Conservation (phyloP, 1,140 invertebrate genomes). For the Acromyrmex echinatior region DNA sequence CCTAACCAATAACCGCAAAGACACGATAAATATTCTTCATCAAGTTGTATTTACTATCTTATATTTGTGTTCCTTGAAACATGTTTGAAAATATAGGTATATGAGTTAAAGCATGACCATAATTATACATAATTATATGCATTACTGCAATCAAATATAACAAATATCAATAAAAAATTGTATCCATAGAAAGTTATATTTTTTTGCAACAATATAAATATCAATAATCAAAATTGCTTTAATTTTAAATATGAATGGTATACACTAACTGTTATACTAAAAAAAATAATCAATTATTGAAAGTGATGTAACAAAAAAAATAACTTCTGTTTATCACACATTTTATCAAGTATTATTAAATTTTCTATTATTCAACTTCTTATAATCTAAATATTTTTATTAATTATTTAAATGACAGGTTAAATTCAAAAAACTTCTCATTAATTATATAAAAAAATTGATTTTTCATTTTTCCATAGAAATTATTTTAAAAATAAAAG, state of each 20-base stretch:
- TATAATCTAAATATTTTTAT: not conserved
- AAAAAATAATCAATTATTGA: not conserved
- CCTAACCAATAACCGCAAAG: conserved; percentile 30
- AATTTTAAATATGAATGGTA: not conserved
- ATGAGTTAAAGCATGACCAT: not conserved
- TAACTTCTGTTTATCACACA: not conserved
- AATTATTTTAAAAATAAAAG: not conserved
- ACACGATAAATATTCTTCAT: conserved; percentile 5
- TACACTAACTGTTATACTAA: too few relatives aligned
- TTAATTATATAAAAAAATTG: not conserved
- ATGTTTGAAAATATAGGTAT: not conserved
- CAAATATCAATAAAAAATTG: not conserved
- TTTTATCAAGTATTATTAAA: not conserved
- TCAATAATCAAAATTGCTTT: not conserved
- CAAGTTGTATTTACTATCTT: conserved; percentile 13
- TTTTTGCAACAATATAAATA: not conserved
- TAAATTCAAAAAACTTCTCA: not conserved
- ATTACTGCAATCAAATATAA: not conserved
- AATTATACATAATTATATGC: not conserved
- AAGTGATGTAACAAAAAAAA: not conserved
- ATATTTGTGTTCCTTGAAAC: conserved; percentile 10
- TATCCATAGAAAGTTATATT: not conserved
- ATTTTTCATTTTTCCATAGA: not conserved
- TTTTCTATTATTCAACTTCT: not conserved
- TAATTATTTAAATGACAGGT: not conserved